Percentiles rank a stretch among this genome's conserved stretches.
These are phyloP conservation scores for Podarcis muralis DNA, from an alignment of 2,113 vertebrate genomes.

Conservation along the genomic window DNA sequence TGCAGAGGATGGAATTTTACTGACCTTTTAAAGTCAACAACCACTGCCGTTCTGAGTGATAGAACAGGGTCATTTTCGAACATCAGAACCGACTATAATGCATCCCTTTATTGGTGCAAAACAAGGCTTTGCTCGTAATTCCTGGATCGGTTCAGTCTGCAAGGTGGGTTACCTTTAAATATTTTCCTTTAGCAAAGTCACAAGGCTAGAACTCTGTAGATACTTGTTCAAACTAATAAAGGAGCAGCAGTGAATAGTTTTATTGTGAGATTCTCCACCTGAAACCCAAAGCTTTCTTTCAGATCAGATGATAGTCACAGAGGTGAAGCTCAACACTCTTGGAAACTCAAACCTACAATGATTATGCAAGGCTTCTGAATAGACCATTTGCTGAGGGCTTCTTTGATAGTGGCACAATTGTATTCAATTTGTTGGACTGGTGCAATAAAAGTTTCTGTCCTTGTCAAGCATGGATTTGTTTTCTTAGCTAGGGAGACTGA, in stretches of 20 bases:
- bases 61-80: constrained; percentile 70
- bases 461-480: constrained; percentile 52
- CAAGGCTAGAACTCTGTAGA: constrained; percentile 63
- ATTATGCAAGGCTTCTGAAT: constrained; percentile 75
- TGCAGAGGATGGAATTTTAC: constrained; percentile 65
- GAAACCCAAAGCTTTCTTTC: constrained; percentile 78
- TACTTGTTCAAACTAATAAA: constrained; percentile 72
- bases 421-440: constrained; percentile 58
- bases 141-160: constrained; percentile 66
- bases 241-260: constrained; percentile 69
- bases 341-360: constrained; percentile 76
- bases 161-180: constrained; percentile 72
- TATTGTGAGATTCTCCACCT: constrained; percentile 71
- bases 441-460: constrained; percentile 62
- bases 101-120: constrained; percentile 67
- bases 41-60: constrained; percentile 45
- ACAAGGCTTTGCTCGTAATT: constrained; percentile 67
- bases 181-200: constrained; percentile 77
- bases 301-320: constrained; percentile 77
- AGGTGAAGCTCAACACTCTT: constrained; percentile 73
- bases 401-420: constrained; percentile 67
- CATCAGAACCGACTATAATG: constrained; percentile 66
- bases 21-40: constrained; percentile 54
- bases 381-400: constrained; percentile 68
- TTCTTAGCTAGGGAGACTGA: constrained; percentile 55